Evolutionary conservation across 2,797 vertebrate genomes (phyloP), one percentile per base, ranked within the genome.

Genomic region (Lepilemur septentrionalis): DNA sequence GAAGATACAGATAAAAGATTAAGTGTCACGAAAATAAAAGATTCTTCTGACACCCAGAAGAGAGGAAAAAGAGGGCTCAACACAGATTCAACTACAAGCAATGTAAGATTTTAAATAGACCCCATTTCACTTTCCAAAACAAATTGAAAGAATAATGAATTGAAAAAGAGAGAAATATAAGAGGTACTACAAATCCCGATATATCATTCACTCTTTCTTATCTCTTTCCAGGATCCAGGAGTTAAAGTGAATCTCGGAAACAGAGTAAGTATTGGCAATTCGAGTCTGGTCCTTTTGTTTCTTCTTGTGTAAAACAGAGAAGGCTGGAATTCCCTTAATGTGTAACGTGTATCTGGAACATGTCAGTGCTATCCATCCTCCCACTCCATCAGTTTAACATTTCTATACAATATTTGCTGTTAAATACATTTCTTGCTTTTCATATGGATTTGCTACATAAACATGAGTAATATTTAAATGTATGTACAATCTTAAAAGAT

Each of bases 341-440:
- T 73, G 0, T 55, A 80, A 67, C 46, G 13, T 83, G 3, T 52
- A 38, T 30, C 25, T 70, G 41, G 78, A 41, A 63, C 11, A 73
- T 28, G 46, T 76, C 67, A 78, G 15, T 5, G 4, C n/a, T 76
- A 59, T n/a, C 75, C 28, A 8, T 23, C 72, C n/a, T 80, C 9
- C 25, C 72, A 46, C 0, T 25, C 22, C 32, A 30, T 46, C 25
- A 41, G 8, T 10, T 93, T 87, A 55, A 52, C 48, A 52, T 35
- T 81, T 93, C 41, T 67, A 28, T 72, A 30, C 1, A 83, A 20
- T 41, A 87, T 0, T 83, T 83, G 10, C 28, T 72, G 35, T 30
- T 83, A 88, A 88, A 93, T 83, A 61, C n/a, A 91, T 69, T 78
- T 93, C 22, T 84, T 85, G 17, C 13, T 84, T 65, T 96, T 63